phyloP scores from a whole-genome alignment of 2,888 invertebrate genomes.

The Drosophila nr. fundita region DNA sequence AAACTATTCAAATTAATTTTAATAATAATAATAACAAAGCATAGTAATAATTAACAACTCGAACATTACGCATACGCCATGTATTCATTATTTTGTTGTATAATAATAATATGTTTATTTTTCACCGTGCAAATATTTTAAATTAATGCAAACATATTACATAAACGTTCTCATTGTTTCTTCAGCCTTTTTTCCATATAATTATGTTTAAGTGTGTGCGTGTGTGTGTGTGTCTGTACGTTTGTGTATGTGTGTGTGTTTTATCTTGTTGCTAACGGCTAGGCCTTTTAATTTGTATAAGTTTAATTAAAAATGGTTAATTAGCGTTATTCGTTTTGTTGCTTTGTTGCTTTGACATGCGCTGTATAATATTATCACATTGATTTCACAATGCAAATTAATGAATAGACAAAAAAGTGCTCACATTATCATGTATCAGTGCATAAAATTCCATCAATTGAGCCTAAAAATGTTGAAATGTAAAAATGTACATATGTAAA shows the following conservation, averaged over 20 bases:
- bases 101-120: constrained; percentile 45
- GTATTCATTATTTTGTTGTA: constrained; percentile 37
- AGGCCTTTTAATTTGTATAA: constrained; percentile 32
- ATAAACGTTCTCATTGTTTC: constrained; percentile 36
- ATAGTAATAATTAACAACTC: constrained; percentile 60
- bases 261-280: constrained; percentile 14
- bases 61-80: constrained; percentile 70
- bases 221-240: constrained; percentile 3
- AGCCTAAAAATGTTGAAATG: constrained; percentile 11
- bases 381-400: constrained; percentile 42
- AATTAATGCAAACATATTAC: constrained; percentile 58
- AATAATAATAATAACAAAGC: constrained; percentile 43
- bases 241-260: not conserved
- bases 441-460: constrained; percentile 23
- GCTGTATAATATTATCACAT: constrained; percentile 46
- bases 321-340: constrained; percentile 57
- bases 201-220: constrained; percentile 11
- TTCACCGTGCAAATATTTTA: constrained; percentile 56
- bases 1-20: constrained; percentile 64
- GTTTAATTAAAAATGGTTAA: constrained; percentile 56
- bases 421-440: constrained; percentile 5
- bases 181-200: constrained; percentile 15
- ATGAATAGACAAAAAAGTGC: constrained; percentile 28
- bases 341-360: constrained; percentile 60
- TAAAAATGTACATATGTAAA: constrained; percentile 16